phyloP scores from a whole-genome alignment of 2,113 vertebrate species.

The Irena cyanogastra region DNA sequence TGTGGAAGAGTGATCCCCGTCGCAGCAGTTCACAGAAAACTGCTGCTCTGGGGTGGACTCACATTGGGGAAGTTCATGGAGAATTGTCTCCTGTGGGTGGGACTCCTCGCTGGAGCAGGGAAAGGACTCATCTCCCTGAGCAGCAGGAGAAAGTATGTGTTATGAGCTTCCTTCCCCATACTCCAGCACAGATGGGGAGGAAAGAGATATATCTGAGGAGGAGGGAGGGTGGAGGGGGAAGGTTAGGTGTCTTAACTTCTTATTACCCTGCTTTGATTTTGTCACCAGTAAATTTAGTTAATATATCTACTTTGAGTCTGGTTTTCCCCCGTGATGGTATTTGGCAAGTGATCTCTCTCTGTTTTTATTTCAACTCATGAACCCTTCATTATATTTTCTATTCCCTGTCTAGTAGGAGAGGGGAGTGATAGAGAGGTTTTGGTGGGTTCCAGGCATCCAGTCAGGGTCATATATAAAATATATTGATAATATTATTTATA shows the following conservation, averaged over 20 bases:
- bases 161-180: too few species aligned
- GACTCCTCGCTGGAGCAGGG: accelerated
- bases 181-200: not conserved
- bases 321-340: accelerated
- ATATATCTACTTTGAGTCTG: not conserved
- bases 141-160: accelerated
- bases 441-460: not conserved
- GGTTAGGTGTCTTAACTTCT: not conserved
- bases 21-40: not conserved
- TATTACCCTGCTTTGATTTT: not conserved
- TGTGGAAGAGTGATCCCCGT: not conserved
- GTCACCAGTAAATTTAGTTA: not conserved
- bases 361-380: not conserved
- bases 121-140: not conserved
- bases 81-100: not conserved
- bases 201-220: not conserved
- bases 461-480: too few species aligned
- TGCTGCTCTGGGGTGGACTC: not conserved
- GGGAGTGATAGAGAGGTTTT: not conserved
- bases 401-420: not conserved
- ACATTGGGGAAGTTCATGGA: not conserved
- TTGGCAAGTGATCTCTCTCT: not conserved
- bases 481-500: too few species aligned
- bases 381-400: not conserved
- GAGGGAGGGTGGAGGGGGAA: accelerated